Conservation (phyloP, 2,797 vertebrate genomes). For the Anomalospiza imberbis region DNA sequence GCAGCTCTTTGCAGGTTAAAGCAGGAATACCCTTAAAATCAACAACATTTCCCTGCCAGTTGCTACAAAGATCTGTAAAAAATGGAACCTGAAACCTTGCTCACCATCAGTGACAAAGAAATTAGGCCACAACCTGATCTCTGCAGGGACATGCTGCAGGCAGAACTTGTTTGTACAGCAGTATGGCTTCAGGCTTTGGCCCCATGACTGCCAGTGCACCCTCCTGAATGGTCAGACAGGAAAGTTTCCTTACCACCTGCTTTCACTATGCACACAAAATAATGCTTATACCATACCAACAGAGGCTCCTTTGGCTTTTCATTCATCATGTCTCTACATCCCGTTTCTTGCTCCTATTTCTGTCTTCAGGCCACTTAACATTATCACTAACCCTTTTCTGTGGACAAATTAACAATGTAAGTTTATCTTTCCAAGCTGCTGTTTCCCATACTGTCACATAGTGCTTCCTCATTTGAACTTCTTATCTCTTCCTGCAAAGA, state of each 20-base stretch:
- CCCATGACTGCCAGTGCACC: background rate
- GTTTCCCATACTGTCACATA: background rate
- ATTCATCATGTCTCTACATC: background rate
- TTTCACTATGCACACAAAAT: background rate
- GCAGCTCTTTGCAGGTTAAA: background rate
- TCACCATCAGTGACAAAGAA: background rate
- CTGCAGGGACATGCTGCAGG: background rate
- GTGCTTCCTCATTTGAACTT: slow-evolving; percentile 24
- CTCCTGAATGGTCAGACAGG: background rate
- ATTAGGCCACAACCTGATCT: background rate
- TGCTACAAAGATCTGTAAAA: background rate
- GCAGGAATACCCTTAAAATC: background rate
- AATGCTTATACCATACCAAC: background rate
- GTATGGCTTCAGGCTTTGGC: background rate
- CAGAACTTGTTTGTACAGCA: background rate
- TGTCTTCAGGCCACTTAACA: background rate
- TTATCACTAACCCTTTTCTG: background rate
- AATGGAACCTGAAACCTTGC: background rate
- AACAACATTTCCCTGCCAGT: accelerated
- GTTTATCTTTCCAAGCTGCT: slow-evolving; percentile 44
- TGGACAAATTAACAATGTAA: slow-evolving; percentile 18
- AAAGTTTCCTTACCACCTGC: background rate
- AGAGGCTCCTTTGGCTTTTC: background rate
- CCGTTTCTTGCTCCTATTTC: slow-evolving; percentile 8
- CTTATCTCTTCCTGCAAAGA: slow-evolving; percentile 34